Evolutionary conservation across 2,797 vertebrate genomes (phyloP), one percentile per base, ranked within the genome.

Genomic region (Astyanax mexicanus): DNA sequence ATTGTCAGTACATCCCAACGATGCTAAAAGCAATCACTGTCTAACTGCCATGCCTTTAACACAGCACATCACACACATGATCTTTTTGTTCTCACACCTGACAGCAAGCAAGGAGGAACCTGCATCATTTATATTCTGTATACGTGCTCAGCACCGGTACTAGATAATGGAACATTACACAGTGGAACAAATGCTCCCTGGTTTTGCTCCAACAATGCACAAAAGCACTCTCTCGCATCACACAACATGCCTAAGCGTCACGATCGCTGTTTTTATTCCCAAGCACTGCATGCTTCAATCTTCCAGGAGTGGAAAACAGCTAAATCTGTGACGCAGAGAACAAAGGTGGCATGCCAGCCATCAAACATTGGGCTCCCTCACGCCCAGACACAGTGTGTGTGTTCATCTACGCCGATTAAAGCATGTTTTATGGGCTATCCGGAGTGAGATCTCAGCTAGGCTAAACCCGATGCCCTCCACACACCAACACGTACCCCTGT

Each of bases 291-390:
- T 68, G 44, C 23, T 10, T 45, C 27, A 66, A 29, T 15, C 15
- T 27, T 65, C n/a, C 13, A 72, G 44, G 19, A 61, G 27, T 23
- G 17, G 15, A 15, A 25, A 6, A 54, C 29, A n/a, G n/a, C n/a
- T n/a, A 67, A 42, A 52, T 35, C 77, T 69, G 74, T 84, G 82
- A 77, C 82, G 77, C 82, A 84, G 82, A 81, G 80, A 81, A 84
- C 80, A 84, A 84, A 81, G 77, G 58, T 78, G 71, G 67, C 58
- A 23, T 42, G 11, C 19, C 62, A 71, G 45, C 42, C 54, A 79
- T 71, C 58, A 58, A 78, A 78, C 57, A 65, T 65, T 10, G 66
- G 52, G 13, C 60, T 40, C 42, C 54, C 61, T 60, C 23, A 58
- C 54, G 25, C 37, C 47, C 60, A 42, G 47, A 15, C 65, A 60